Conservation (phyloP, 1,140 invertebrate genomes). For the Drosophila tani region DNA sequence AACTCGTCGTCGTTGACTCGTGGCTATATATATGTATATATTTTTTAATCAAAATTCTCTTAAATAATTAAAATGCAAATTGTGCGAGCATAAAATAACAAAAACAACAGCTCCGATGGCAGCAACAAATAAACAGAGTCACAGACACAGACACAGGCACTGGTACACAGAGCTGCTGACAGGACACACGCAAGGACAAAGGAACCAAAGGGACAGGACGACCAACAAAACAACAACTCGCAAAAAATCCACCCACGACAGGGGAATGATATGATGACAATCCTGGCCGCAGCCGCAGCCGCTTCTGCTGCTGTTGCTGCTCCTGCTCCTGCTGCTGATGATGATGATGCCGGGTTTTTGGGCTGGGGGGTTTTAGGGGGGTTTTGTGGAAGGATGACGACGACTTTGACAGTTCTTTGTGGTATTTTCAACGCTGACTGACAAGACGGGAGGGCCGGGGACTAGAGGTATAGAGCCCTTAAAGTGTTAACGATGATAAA, state of each 20-base stretch:
- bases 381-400: slow-evolving; percentile 43
- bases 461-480: slow-evolving; percentile 23
- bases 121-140: slow-evolving; percentile 47
- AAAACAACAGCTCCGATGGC: slow-evolving; percentile 62
- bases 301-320: slow-evolving; percentile 26
- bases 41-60: slow-evolving; percentile 84
- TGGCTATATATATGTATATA: slow-evolving; percentile 41
- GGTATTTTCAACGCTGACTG: slow-evolving; percentile 54
- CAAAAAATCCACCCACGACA: slow-evolving; percentile 50
- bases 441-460: slow-evolving; percentile 16
- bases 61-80: slow-evolving; percentile 85
- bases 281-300: slow-evolving; percentile 34
- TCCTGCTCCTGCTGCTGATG: slow-evolving; percentile 33
- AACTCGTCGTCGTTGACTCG: slow-evolving; percentile 1
- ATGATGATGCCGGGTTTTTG: slow-evolving; percentile 33
- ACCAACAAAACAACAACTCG: slow-evolving; percentile 42
- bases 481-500: slow-evolving; percentile 75
- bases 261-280: slow-evolving; percentile 56
- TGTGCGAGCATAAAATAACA: slow-evolving; percentile 76
- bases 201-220: slow-evolving; percentile 57
- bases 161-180: slow-evolving; percentile 46
- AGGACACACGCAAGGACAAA: slow-evolving; percentile 54
- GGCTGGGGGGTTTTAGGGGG: slow-evolving; percentile 9
- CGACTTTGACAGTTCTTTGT: slow-evolving; percentile 81
- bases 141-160: slow-evolving; percentile 37